Evolutionary conservation across 1,140 invertebrate genomes (phyloP).

Genomic region (Ceratitis capitata): DNA sequence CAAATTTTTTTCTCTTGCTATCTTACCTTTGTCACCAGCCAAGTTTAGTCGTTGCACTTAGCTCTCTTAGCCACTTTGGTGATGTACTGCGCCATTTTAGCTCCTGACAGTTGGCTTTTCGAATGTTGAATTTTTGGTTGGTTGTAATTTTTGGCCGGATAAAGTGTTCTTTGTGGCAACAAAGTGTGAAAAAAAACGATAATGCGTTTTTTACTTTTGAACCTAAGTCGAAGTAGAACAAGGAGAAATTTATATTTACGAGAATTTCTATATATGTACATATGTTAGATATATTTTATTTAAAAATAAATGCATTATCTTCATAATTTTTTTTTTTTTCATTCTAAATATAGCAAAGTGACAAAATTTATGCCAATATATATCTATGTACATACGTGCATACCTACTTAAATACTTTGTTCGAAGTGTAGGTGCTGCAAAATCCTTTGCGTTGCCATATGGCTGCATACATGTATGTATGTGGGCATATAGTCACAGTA

Average conservation of each 20-base stretch:
- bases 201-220: not conserved
- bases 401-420: not conserved
- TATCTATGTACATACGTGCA: not conserved
- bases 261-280: no score
- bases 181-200: not conserved
- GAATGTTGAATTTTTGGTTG: not conserved
- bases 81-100: constrained; percentile 23
- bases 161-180: not conserved
- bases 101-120: constrained; percentile 10
- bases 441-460: not conserved
- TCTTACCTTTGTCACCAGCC: not conserved
- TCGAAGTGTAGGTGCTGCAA: not conserved
- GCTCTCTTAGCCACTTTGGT: not conserved
- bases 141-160: not conserved
- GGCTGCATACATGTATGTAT: not conserved
- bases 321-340: not conserved
- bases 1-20: not conserved
- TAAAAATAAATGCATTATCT: no score
- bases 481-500: not conserved
- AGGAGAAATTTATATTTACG: not conserved
- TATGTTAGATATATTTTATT: not conserved
- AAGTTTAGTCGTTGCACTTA: not conserved
- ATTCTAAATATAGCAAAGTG: not conserved
- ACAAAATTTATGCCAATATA: not conserved
- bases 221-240: not conserved